Evolutionary conservation across 2,888 invertebrate genomes (phyloP), one percentile per base, ranked within the genome.

Genomic region (Julus scanicus): DNA sequence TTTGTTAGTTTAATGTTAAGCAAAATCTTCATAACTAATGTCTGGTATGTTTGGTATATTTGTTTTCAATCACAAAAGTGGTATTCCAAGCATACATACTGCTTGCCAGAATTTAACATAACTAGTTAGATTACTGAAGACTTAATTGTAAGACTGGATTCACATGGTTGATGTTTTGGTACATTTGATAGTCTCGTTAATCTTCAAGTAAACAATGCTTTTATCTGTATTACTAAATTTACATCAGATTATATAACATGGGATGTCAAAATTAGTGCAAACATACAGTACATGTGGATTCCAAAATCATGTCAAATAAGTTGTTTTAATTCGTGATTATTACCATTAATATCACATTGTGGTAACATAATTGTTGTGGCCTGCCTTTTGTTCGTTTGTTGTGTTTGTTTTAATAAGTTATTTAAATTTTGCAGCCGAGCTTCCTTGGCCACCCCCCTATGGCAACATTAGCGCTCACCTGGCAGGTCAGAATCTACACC

Each of bases 371-470:
- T 17, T 17, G 17, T 2, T 57, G 5, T 57, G 57, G 17, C 57
- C 57, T 57, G 57, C 17, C 17, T n/a, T 17, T 63, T 63, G 3
- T 63, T 15, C 17, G 17, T 84, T 80, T 29, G 37, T 15, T 84
- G 37, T 37, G 29, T 84, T 84, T 84, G 63, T 17, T 63, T n/a
- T 63, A 63, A 63, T n/a, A 63, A 49, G 49, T 48, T 86, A 44
- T 48, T 86, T 86, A 48, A 48, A 48, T 71, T 63, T 87, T 87
- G 17, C 87, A 87, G 87, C 87, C 15, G 63, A 87, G 17, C 37
- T 87, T 87, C 87, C 87, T 39, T 87, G 87, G 87, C 87, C 87
- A 87, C 87, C 87, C 57, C 49, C 84, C 40, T 84, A 84, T 84
- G 84, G 49, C 87, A 71, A 39, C 71, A 63, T 37, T 44, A 87